Conservation (phyloP, 2,113 vertebrate species). For the Cynocephalus volans region DNA sequence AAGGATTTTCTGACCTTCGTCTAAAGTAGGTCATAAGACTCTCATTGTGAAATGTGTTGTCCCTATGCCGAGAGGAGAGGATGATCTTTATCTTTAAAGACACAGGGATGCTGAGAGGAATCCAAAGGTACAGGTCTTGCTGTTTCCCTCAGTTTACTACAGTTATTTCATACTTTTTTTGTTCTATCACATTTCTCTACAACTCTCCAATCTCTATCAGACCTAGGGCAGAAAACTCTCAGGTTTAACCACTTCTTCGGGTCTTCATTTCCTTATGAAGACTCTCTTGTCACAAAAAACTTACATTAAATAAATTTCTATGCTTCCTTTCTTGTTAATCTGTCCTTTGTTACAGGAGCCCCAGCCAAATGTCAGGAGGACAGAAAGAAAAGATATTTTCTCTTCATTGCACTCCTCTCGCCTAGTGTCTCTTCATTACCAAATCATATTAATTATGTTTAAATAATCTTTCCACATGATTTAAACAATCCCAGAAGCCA, state of each 20-base stretch:
- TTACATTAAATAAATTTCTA: rapidly evolving
- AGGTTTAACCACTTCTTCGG: background rate
- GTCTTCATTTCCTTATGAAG: background rate
- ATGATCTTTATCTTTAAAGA: background rate
- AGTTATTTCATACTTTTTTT: background rate
- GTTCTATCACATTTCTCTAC: rapidly evolving
- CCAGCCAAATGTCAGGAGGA: too few species aligned
- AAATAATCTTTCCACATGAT: background rate
- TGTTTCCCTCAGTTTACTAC: too few species aligned
- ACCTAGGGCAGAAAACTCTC: background rate
- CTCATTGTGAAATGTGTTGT: rapidly evolving
- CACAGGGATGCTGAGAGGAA: too few species aligned
- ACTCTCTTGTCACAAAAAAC: rapidly evolving
- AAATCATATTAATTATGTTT: background rate
- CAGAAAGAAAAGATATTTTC: too few species aligned
- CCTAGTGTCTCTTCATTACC: background rate
- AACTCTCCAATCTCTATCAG: background rate
- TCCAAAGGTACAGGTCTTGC: background rate
- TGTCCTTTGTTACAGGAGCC: background rate
- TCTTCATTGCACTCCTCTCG: background rate
- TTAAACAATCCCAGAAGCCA: background rate
- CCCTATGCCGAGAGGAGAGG: background rate
- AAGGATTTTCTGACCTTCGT: background rate
- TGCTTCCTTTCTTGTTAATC: background rate
- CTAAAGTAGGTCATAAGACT: background rate